These are phyloP conservation scores for Centropyge bicolor DNA, from an alignment of 2,797 vertebrate genomes.

Conservation along the genomic window DNA sequence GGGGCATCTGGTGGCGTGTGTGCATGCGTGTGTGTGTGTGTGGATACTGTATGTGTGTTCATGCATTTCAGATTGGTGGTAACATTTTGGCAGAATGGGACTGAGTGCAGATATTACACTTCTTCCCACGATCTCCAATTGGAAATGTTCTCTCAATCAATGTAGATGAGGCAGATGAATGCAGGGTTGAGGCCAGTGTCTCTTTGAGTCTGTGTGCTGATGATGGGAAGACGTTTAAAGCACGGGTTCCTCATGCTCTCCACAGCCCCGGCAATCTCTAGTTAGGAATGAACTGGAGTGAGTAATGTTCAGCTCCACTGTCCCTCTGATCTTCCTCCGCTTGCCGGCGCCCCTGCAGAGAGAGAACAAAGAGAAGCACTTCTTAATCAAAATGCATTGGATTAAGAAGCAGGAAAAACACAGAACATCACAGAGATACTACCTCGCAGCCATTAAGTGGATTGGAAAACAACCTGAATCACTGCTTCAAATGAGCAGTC, in stretches of 20 bases:
- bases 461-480: slow-evolving; percentile 79
- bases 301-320: slow-evolving; percentile 70
- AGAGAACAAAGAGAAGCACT: slow-evolving; percentile 80
- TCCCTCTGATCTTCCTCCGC: slow-evolving; percentile 77
- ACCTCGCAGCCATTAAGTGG: slow-evolving; percentile 70
- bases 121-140: slow-evolving; percentile 2
- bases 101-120: slow-evolving; percentile 22
- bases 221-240: slow-evolving; percentile 60
- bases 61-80: slow-evolving; percentile 60
- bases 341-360: slow-evolving; percentile 75
- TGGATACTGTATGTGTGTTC: slow-evolving; percentile 50
- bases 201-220: slow-evolving; percentile 52
- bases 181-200: slow-evolving; percentile 46
- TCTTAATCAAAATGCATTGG: slow-evolving; percentile 83
- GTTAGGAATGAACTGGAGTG: slow-evolving; percentile 78
- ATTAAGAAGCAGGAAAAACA: slow-evolving; percentile 75
- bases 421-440: slow-evolving; percentile 78
- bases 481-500: slow-evolving; percentile 75
- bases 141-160: slow-evolving; percentile 29
- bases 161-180: slow-evolving; percentile 44
- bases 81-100: slow-evolving; percentile 59
- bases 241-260: slow-evolving; percentile 47
- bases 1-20: slow-evolving; percentile 91
- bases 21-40: slow-evolving; percentile 10
- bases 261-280: slow-evolving; percentile 50